Evolutionary conservation across 2,888 invertebrate genomes (phyloP).

Genomic region (Parnassius apollo): DNA sequence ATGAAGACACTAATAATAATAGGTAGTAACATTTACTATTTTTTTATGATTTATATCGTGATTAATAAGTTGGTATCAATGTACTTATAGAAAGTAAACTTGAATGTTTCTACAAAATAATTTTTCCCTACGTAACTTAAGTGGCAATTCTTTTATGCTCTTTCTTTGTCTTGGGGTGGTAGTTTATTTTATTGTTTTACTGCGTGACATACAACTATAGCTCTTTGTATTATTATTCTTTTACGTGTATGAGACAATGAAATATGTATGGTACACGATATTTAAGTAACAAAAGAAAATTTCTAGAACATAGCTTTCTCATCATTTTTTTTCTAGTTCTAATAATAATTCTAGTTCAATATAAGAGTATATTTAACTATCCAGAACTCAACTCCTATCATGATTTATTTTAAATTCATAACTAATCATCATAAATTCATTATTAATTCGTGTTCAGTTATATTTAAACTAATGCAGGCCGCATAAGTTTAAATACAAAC

Average conservation of each 20-base stretch:
- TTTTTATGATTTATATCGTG: background rate
- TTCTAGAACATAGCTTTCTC: slow-evolving; percentile 12
- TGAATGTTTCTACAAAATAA: slow-evolving; percentile 15
- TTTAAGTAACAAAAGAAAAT: slow-evolving; percentile 17
- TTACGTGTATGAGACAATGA: slow-evolving; percentile 23
- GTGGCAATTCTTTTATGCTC: slow-evolving; percentile 22
- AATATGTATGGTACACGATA: slow-evolving; percentile 19
- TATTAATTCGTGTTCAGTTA: no score
- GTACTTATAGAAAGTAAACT: slow-evolving; percentile 4
- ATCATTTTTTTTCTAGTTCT: background rate
- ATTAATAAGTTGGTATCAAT: background rate
- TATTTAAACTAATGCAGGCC: no score
- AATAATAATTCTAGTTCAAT: background rate
- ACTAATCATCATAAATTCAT: no score
- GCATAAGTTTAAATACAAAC: no score
- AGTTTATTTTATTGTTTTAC: slow-evolving; percentile 28
- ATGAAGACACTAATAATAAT: no score
- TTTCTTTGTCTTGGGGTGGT: slow-evolving; percentile 24
- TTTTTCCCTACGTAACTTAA: slow-evolving; percentile 23
- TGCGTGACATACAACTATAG: slow-evolving; percentile 27
- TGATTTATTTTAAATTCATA: no score
- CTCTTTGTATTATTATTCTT: slow-evolving; percentile 25
- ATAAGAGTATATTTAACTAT: no score
- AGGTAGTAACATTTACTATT: no score
- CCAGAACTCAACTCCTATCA: no score